Evolutionary conservation across 2,797 vertebrate genomes (phyloP).

Genomic region (Sebastes flavidus): DNA sequence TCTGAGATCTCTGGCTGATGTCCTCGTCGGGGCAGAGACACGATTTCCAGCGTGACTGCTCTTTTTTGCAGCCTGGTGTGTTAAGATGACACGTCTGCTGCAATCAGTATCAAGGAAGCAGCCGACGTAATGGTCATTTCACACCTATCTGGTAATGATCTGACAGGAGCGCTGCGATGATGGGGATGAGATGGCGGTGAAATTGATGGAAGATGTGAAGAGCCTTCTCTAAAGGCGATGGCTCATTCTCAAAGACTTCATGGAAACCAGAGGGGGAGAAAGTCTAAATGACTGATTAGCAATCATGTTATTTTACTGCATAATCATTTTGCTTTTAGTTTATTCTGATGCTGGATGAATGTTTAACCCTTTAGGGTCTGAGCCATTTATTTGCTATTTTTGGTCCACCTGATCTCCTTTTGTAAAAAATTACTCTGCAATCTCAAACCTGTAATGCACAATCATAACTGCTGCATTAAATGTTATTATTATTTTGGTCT

Average conservation of each 20-base stretch:
- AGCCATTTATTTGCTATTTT: too few species aligned
- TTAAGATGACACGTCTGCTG: conserved; percentile 29
- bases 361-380: not conserved
- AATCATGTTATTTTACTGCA: not conserved
- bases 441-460: too few species aligned
- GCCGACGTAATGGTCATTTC: conserved; percentile 60
- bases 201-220: conserved; percentile 60
- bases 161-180: conserved; percentile 52
- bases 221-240: conserved; percentile 18
- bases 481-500: not conserved
- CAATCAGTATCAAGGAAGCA: conserved; percentile 58
- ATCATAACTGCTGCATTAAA: not conserved
- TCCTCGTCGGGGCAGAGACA: not conserved
- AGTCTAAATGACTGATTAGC: not conserved
- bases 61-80: conserved; percentile 26
- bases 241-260: not conserved
- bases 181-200: conserved; percentile 48
- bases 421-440: rapidly evolving
- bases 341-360: not conserved
- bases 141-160: conserved; percentile 62
- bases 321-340: conserved; percentile 2
- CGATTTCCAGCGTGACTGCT: conserved; percentile 28
- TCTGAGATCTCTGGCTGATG: not conserved
- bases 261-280: not conserved
- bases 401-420: too few species aligned